phyloP scores from a whole-genome alignment of 2,888 invertebrate species.

The Eugnorisma glareosa region DNA sequence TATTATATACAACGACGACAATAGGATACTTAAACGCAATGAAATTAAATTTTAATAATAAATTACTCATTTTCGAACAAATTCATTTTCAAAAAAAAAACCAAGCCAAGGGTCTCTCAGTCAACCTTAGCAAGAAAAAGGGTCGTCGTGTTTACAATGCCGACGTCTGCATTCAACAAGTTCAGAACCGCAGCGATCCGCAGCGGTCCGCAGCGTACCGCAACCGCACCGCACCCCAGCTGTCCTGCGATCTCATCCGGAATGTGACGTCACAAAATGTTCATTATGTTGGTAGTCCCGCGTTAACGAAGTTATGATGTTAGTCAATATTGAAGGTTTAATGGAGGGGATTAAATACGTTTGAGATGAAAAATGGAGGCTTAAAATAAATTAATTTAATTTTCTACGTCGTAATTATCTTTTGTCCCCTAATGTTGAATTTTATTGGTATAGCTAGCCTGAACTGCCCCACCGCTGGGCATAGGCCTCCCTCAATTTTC shows the following conservation, averaged over 20 bases:
- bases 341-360: conserved; percentile 26
- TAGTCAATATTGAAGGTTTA: conserved; percentile 27
- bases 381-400: background rate
- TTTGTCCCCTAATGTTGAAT: background rate
- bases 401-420: background rate
- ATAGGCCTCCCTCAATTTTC: background rate
- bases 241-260: conserved; percentile 14
- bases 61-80: background rate
- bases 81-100: background rate
- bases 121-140: conserved; percentile 35
- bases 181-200: conserved; percentile 53
- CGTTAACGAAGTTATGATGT: conserved; percentile 39
- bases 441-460: background rate
- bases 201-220: conserved; percentile 34
- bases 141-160: conserved; percentile 48
- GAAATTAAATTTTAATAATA: background rate
- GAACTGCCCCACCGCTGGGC: background rate
- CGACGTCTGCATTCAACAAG: conserved; percentile 69
- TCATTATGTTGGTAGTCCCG: conserved; percentile 33
- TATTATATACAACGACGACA: no score
- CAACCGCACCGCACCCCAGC: conserved; percentile 9
- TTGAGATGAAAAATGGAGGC: background rate
- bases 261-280: conserved; percentile 41
- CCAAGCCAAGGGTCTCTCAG: background rate
- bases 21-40: no score